These are phyloP conservation scores for Oncorhynchus nerka DNA, from an alignment of 2,113 vertebrate species.

Conservation along the genomic window DNA sequence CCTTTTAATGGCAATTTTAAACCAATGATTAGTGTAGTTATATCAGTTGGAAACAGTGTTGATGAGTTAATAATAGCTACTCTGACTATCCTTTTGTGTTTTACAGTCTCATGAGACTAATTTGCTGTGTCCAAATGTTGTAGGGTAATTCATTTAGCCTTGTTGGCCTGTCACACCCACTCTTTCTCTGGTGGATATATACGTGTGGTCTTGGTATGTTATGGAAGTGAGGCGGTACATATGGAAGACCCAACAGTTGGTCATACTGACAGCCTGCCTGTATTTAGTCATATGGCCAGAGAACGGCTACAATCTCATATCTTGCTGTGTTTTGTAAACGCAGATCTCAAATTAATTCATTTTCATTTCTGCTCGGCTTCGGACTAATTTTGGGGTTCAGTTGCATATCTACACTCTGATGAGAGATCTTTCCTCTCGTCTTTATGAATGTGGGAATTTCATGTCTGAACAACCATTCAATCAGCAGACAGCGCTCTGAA, in stretches of 20 bases:
- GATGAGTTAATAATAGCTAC: not conserved
- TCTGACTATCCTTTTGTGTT: not conserved
- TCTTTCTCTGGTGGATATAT: not conserved
- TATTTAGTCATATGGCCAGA: constrained; percentile 6
- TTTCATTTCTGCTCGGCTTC: not conserved
- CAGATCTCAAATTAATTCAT: not conserved
- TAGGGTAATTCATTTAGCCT: not conserved
- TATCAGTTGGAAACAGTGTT: not conserved
- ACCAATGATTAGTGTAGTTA: not conserved
- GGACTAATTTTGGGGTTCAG: no score
- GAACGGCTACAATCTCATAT: not conserved
- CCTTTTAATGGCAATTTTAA: not conserved
- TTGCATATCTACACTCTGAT: no score
- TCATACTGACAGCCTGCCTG: constrained; percentile 3
- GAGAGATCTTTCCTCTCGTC: no score
- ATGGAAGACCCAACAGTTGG: constrained; percentile 1
- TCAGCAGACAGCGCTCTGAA: no score
- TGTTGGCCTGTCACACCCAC: not conserved
- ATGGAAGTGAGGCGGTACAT: not conserved
- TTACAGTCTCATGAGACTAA: not conserved
- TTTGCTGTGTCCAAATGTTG: constrained; percentile 5
- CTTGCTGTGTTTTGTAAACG: no score
- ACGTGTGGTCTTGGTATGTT: not conserved
- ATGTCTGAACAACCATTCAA: no score
- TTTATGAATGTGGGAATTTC: no score